Percentiles rank a stretch among this genome's conserved stretches.
phyloP scores from a whole-genome alignment of 2,888 invertebrate genomes.

The Pheosia gnoma region DNA sequence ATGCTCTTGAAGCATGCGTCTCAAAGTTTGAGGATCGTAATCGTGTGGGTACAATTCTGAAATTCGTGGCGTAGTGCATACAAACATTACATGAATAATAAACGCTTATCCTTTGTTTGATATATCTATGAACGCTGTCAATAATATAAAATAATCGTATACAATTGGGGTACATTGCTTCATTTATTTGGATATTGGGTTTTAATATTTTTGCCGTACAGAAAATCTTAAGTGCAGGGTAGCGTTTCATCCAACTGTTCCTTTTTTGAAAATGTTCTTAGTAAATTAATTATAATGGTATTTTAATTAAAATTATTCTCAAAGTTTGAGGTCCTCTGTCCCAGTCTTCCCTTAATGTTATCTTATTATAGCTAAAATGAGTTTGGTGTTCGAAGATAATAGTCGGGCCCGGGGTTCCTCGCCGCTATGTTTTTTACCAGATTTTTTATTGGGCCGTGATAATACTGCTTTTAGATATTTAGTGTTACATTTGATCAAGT shows the following conservation, averaged over 20 bases:
- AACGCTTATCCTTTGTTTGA: too few species aligned
- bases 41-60: background rate
- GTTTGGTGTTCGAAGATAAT: constrained; percentile 83
- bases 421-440: constrained; percentile 71
- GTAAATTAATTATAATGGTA: too few species aligned
- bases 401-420: constrained; percentile 68
- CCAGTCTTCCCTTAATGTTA: constrained; percentile 77
- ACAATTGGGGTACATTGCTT: too few species aligned
- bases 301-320: background rate
- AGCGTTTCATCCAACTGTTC: too few species aligned
- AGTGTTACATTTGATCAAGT: constrained; percentile 52
- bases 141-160: too few species aligned
- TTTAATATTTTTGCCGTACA: too few species aligned
- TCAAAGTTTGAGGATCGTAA: constrained; percentile 55
- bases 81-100: too few species aligned
- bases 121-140: too few species aligned
- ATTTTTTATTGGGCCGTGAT: constrained; percentile 63
- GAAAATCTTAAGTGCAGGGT: too few species aligned
- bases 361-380: constrained; percentile 85
- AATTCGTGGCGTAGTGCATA: too few species aligned
- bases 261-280: too few species aligned
- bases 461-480: constrained; percentile 75
- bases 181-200: too few species aligned
- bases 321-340: constrained; percentile 58
- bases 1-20: constrained; percentile 61